A percentile compares a stretch with the other conserved stretches of the same genome.
phyloP scores from a whole-genome alignment of 2,113 vertebrate species.

The Podiceps cristatus region DNA sequence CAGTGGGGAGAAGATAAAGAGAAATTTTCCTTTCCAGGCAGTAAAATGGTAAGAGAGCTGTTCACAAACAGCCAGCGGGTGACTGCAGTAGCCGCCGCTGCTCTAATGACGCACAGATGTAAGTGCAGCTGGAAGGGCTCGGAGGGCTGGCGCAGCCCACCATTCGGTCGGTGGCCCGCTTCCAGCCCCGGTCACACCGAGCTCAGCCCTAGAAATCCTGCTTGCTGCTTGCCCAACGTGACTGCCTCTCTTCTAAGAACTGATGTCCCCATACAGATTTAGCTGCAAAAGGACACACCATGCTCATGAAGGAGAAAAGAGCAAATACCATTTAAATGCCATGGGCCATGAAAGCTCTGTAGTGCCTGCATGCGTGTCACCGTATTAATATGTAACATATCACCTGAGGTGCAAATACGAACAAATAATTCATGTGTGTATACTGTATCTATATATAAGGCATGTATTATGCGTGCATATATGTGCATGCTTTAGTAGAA shows the following conservation, averaged over 20 bases:
- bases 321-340: not conserved
- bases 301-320: not conserved
- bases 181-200: not conserved
- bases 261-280: not conserved
- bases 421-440: not conserved
- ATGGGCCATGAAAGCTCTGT: fast-evolving
- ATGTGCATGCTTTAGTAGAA: not conserved
- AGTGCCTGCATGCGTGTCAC: not conserved
- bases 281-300: not conserved
- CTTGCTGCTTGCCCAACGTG: not conserved
- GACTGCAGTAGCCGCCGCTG: not conserved
- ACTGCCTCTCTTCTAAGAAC: not conserved
- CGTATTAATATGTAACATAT: not conserved
- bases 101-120: constrained; percentile 4
- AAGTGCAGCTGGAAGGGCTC: constrained; percentile 4
- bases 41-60: not conserved
- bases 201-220: not conserved
- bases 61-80: not conserved
- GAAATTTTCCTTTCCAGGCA: not conserved
- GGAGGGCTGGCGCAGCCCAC: fast-evolving
- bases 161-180: fast-evolving
- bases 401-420: not conserved
- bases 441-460: not conserved
- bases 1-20: not conserved
- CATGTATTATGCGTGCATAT: too few relatives aligned